Conservation (phyloP, 2,888 invertebrate genomes). For the Coleophora deauratella region DNA sequence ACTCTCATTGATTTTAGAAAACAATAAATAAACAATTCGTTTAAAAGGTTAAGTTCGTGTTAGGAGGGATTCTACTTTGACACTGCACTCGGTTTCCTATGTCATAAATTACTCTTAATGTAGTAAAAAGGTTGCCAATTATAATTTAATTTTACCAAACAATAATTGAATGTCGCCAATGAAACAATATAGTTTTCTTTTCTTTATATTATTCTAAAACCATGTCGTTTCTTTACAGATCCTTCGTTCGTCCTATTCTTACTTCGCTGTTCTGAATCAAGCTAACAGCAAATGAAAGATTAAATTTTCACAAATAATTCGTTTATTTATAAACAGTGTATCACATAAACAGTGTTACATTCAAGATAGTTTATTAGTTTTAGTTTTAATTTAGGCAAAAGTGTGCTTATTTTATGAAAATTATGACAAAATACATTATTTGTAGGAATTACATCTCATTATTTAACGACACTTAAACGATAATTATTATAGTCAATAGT, state of each 20-base stretch:
- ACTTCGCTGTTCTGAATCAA: constrained; percentile 58
- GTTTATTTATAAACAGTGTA: constrained; percentile 69
- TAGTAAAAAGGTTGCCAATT: too few relatives aligned
- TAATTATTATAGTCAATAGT: constrained; percentile 39
- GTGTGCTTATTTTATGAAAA: constrained; percentile 57
- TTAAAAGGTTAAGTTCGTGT: too few relatives aligned
- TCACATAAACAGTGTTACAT: constrained; percentile 46
- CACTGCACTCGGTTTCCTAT: too few relatives aligned
- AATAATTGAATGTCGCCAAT: too few relatives aligned
- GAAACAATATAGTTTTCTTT: too few relatives aligned
- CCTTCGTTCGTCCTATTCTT: constrained; percentile 57
- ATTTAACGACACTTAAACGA: constrained; percentile 39
- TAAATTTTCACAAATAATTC: constrained; percentile 45
- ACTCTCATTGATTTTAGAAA: too few relatives aligned
- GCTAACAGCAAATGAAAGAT: constrained; percentile 38
- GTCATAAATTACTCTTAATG: too few relatives aligned
- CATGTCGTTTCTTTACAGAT: constrained; percentile 37
- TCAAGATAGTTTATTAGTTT: constrained; percentile 48
- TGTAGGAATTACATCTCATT: constrained; percentile 17
- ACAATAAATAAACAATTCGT: too few relatives aligned
- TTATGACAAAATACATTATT: constrained; percentile 51
- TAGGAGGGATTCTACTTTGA: too few relatives aligned
- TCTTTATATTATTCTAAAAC: not conserved
- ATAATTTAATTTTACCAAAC: too few relatives aligned
- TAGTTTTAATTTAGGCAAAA: constrained; percentile 47